phyloP scores from a whole-genome alignment of 2,888 invertebrate genomes.

The Pheosia gnoma region DNA sequence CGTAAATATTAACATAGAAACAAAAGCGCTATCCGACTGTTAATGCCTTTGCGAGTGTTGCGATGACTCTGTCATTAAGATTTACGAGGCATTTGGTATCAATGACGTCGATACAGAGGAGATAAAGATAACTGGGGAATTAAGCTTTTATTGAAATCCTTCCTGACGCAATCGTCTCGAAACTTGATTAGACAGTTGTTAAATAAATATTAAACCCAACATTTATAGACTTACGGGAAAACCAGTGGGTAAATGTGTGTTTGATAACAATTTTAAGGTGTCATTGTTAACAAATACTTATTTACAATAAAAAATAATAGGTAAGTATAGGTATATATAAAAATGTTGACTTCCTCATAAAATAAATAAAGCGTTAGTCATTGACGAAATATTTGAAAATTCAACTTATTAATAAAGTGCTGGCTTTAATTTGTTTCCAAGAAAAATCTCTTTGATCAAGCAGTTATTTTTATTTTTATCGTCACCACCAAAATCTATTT shows the following conservation, averaged over 20 bases:
- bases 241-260: too few relatives aligned
- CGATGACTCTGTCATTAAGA: constrained; percentile 50
- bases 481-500: constrained; percentile 7
- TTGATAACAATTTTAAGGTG: too few relatives aligned
- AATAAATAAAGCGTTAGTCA: too few relatives aligned
- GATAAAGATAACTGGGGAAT: constrained; percentile 47
- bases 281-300: too few relatives aligned
- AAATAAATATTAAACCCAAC: constrained; percentile 31
- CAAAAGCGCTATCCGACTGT: constrained; percentile 37
- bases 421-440: too few relatives aligned
- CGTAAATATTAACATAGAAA: constrained; percentile 30
- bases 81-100: constrained; percentile 61
- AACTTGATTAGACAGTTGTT: constrained; percentile 31
- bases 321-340: too few relatives aligned
- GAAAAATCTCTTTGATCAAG: too few relatives aligned
- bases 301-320: too few relatives aligned
- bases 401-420: background rate
- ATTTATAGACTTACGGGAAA: too few relatives aligned
- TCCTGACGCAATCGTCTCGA: constrained; percentile 40
- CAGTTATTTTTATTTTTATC: background rate
- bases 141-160: constrained; percentile 51
- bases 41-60: constrained; percentile 15
- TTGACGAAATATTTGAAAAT: too few relatives aligned
- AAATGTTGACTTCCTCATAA: too few relatives aligned
- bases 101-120: constrained; percentile 50